Conservation (phyloP, 2,888 invertebrate genomes). For the Tipula vernalis region DNA sequence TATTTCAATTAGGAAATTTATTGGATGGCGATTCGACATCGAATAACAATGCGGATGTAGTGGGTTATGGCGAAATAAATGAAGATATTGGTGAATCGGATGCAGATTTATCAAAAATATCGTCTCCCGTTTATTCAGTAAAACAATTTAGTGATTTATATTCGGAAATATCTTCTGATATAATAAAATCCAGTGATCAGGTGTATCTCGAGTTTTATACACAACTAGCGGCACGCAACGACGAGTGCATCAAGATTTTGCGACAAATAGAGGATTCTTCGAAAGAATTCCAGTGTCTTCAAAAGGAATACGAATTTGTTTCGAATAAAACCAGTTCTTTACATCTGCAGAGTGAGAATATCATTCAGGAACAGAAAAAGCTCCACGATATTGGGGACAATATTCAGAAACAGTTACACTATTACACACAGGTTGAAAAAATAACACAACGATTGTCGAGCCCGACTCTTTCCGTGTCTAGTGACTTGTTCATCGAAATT, state of each 20-base stretch:
- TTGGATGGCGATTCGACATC: conserved; percentile 23
- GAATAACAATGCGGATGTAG: conserved; percentile 27
- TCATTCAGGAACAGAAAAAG: conserved; percentile 77
- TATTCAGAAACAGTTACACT: conserved; percentile 66
- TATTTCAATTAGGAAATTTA: conserved; percentile 41
- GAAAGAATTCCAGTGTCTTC: conserved; percentile 55
- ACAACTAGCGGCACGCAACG: conserved; percentile 51
- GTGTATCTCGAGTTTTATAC: conserved; percentile 58
- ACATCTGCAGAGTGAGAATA: conserved; percentile 82
- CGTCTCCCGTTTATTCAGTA: neutral
- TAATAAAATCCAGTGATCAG: conserved; percentile 35
- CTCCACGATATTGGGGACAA: conserved; percentile 68
- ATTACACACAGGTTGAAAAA: conserved; percentile 57
- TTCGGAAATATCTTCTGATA: neutral
- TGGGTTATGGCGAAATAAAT: neutral
- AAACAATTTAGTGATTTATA: neutral
- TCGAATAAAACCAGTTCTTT: conserved; percentile 86
- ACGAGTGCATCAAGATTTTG: conserved; percentile 55
- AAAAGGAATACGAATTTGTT: conserved; percentile 71
- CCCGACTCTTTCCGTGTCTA: conserved; percentile 68
- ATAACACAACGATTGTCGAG: conserved; percentile 60
- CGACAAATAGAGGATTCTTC: conserved; percentile 57
- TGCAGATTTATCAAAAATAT: neutral
- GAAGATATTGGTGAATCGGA: neutral
- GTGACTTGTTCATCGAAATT: conserved; percentile 69